These are phyloP conservation scores for Fulica atra DNA, from an alignment of 2,113 vertebrate species.

Conservation along the genomic window DNA sequence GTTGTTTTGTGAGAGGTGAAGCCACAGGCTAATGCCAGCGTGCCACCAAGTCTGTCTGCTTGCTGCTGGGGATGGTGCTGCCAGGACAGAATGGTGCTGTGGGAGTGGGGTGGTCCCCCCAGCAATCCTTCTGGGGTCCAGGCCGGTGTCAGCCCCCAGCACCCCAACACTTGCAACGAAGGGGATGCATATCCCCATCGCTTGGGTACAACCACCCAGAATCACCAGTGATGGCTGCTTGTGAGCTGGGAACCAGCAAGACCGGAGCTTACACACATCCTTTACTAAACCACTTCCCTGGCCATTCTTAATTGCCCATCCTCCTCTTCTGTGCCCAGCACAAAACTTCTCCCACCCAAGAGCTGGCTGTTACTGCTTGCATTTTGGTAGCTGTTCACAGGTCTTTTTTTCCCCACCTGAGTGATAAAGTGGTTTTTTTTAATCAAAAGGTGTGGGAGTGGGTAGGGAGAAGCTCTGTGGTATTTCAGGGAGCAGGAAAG, in stretches of 20 bases:
- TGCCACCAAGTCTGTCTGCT: fast-evolving
- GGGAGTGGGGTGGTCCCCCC: neutral
- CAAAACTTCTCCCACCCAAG: neutral
- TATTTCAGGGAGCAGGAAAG: neutral
- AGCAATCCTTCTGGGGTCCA: fast-evolving
- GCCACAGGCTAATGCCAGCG: neutral
- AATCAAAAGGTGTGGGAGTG: neutral
- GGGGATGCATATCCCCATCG: neutral
- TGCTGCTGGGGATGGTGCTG: neutral
- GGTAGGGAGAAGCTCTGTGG: neutral
- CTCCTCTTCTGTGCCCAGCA: neutral
- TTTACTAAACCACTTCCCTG: neutral
- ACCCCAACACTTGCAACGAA: fast-evolving
- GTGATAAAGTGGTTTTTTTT: neutral
- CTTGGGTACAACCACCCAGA: fast-evolving
- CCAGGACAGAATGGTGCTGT: fast-evolving
- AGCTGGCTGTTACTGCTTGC: fast-evolving
- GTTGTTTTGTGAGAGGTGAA: neutral
- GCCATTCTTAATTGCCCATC: neutral
- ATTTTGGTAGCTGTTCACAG: neutral
- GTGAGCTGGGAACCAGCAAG: fast-evolving
- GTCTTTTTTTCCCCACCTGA: neutral
- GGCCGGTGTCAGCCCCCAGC: neutral
- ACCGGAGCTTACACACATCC: neutral
- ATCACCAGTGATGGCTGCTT: fast-evolving